A percentile compares a stretch with the other conserved stretches of the same genome.
Evolutionary conservation across 2,113 vertebrate genomes (phyloP).

Genomic region (Anhinga anhinga): DNA sequence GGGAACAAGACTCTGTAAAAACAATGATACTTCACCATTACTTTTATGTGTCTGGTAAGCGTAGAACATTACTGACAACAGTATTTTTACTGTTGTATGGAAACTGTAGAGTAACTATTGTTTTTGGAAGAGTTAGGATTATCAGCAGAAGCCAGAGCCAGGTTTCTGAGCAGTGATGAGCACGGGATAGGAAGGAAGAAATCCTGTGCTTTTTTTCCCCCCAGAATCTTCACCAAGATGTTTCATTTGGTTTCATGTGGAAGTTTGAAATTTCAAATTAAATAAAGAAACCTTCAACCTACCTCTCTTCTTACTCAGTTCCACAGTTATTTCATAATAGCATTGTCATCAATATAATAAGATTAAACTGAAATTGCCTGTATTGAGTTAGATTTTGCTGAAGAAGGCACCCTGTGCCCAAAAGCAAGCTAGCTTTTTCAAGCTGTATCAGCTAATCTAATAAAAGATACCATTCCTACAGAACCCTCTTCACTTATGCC

Average conservation of each 20-base stretch:
- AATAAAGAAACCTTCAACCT: background rate
- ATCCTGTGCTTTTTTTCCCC: background rate
- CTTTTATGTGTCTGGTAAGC: background rate
- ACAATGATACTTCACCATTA: background rate
- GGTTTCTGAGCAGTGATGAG: background rate
- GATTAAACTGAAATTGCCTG: slow-evolving; percentile 4
- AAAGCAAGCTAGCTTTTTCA: slow-evolving; percentile 10
- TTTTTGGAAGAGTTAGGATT: background rate
- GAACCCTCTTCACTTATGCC: background rate
- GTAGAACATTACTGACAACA: background rate
- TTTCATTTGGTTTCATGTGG: background rate
- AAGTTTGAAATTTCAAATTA: background rate
- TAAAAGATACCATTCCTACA: slow-evolving; percentile 50
- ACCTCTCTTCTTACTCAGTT: background rate
- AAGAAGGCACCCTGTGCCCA: slow-evolving; percentile 14
- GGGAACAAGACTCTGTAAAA: background rate
- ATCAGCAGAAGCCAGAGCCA: background rate
- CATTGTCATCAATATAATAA: background rate
- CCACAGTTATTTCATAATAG: background rate
- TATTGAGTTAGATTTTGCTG: slow-evolving; percentile 49
- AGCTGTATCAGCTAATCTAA: slow-evolving; percentile 63
- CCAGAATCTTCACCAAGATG: background rate
- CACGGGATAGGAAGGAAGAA: background rate
- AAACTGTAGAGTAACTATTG: background rate
- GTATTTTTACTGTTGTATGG: background rate